Base-by-base conservation (phyloP, 1,140 invertebrate species). In the Zaprionus lachaisei region DNA sequence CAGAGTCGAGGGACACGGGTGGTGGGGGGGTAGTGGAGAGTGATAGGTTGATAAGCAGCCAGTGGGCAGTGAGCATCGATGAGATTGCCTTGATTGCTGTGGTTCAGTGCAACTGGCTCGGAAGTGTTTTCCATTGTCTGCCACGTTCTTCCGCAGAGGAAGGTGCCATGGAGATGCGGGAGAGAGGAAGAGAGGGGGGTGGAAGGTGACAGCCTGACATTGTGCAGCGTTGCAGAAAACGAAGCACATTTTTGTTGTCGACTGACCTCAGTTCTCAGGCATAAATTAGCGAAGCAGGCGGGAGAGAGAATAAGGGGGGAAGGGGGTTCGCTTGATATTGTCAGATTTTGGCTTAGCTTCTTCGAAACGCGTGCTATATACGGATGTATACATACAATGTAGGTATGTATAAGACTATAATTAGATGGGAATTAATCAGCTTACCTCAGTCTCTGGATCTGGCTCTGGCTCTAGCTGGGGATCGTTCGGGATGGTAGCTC, bases 21-120 rank as follows among this genome's bases (percentile, higher is more conserved):
- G 38, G 2, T 31, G 6, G 9, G 41, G 41, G 15, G 38, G 38
- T 1, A 15, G 38, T 6, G 38, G 0, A 2, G 38, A 4, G 47
- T 17, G 47, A 51, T 24, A 22, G 12, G 4, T 51, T 24, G 47
- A 51, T 24, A 51, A 24, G 47, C n/a, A 56, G 12, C 54, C 22
- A 28, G 24, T 28, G 26, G 15, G 73, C 62, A 64, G 51, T 55
- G 69, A 47, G 67, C 62, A 71, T 66, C 57, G 62, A 28, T 74
- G 64, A 24, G 60, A 66, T 62, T 56, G 76, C 79, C 83, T 73
- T 89, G 83, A 83, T 86, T 79, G 83, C 83, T 89, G 60, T 77
- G 83, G 83, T 87, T 86, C 83, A 83, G 80, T 86, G 80, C 69
- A 76, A 72, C 37, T 72, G 51, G 44, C 68, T 75, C 83, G 80